Conservation (phyloP, 2,797 vertebrate species). For the Peromyscus eremicus region DNA sequence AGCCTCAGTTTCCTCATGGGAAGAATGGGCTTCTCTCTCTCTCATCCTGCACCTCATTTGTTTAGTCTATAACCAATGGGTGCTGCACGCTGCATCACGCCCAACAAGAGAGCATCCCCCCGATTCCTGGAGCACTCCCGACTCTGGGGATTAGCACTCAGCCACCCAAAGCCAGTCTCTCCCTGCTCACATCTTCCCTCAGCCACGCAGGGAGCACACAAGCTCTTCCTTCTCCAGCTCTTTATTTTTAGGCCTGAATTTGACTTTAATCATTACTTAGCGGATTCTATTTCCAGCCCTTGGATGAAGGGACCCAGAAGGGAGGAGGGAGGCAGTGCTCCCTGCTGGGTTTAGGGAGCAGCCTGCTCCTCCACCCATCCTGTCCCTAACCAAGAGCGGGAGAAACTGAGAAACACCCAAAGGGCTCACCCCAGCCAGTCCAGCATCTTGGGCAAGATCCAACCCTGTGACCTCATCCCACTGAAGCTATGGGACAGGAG, state of each 20-base stretch:
- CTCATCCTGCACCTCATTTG: neutral
- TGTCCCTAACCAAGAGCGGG: constrained; percentile 53
- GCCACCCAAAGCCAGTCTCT: neutral
- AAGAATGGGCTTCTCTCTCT: constrained; percentile 20
- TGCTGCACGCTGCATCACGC: neutral
- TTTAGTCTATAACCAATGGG: neutral
- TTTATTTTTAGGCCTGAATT: constrained; percentile 79
- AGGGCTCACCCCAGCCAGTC: constrained; percentile 35
- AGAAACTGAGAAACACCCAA: constrained; percentile 64
- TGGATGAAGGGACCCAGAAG: constrained; percentile 74
- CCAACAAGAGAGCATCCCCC: neutral
- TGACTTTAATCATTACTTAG: constrained; percentile 80
- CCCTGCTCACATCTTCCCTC: constrained; percentile 32
- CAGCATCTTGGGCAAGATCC: constrained; percentile 60
- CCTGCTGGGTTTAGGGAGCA: constrained; percentile 13
- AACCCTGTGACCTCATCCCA: constrained; percentile 75
- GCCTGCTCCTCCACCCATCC: constrained; percentile 74
- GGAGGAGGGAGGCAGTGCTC: constrained; percentile 68
- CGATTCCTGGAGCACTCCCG: neutral
- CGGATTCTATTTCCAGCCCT: constrained; percentile 81
- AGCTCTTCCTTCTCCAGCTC: constrained; percentile 68
- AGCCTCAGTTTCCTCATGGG: constrained; percentile 58
- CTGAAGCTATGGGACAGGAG: constrained; percentile 50
- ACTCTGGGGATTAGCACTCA: neutral
- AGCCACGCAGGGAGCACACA: constrained; percentile 65